Evolutionary conservation across 1,140 invertebrate species (phyloP).

Genomic region (Rhizoglyphus robini): DNA sequence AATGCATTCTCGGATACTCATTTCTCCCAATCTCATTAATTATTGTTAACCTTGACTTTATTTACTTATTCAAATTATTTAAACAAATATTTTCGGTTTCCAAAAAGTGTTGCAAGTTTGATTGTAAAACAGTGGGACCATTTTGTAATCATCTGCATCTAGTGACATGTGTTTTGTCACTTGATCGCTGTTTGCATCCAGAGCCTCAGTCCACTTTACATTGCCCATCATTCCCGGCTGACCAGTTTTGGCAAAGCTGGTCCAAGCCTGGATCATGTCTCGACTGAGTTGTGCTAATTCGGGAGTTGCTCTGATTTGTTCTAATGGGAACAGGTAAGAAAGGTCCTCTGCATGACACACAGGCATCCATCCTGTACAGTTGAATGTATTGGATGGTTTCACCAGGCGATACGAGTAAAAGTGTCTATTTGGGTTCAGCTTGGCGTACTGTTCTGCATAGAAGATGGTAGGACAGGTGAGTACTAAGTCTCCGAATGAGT

Average conservation of each 20-base stretch:
- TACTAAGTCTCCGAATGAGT: background rate
- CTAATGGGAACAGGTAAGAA: background rate
- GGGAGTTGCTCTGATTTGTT: background rate
- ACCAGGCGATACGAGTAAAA: background rate
- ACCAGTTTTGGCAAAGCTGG: too few species aligned
- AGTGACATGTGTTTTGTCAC: background rate
- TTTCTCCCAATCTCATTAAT: too few species aligned
- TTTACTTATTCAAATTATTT: too few species aligned
- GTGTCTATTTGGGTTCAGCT: background rate
- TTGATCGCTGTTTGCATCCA: background rate
- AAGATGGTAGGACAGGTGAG: background rate
- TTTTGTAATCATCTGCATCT: background rate
- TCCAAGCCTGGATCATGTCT: too few species aligned
- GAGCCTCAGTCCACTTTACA: too few species aligned
- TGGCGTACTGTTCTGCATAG: background rate
- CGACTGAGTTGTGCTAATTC: too few species aligned
- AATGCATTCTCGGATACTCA: too few species aligned
- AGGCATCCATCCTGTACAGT: background rate
- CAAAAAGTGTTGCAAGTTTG: too few species aligned
- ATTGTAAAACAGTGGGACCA: background rate
- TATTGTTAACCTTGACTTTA: too few species aligned
- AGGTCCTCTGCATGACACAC: background rate
- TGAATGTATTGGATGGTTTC: background rate
- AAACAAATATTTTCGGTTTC: too few species aligned
- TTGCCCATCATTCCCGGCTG: too few species aligned